These are phyloP conservation scores for Vulpes ferrilata DNA, from an alignment of 2,113 vertebrate species.

Conservation along the genomic window DNA sequence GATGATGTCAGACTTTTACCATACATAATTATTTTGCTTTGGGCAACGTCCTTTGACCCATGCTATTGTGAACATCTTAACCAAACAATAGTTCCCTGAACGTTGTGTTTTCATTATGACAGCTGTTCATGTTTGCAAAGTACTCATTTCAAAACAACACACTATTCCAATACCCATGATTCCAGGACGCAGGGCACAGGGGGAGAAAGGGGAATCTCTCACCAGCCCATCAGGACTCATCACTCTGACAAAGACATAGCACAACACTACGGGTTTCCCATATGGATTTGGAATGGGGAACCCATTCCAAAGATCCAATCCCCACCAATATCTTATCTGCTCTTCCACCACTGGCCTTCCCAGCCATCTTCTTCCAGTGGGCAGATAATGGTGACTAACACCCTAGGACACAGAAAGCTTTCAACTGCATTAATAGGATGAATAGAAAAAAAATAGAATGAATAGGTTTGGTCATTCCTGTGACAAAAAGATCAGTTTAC, in stretches of 20 bases:
- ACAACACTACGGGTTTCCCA: background rate
- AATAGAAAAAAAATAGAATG: background rate
- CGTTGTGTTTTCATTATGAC: constrained; percentile 32
- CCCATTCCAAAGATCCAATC: background rate
- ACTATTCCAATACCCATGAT: constrained; percentile 6
- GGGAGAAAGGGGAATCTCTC: background rate
- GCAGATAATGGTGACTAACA: background rate
- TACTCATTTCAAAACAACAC: constrained; percentile 53
- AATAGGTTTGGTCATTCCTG: background rate
- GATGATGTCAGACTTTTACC: constrained; percentile 38
- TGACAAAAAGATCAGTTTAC: background rate
- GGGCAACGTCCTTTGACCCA: constrained; percentile 58
- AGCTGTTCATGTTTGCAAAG: constrained; percentile 63
- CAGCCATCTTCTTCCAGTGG: background rate
- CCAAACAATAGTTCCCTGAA: constrained; percentile 28
- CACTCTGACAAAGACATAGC: background rate
- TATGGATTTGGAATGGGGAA: background rate
- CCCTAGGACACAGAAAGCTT: background rate
- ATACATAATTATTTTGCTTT: constrained; percentile 65
- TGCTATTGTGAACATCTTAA: constrained; percentile 10
- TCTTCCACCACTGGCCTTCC: background rate
- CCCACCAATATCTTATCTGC: background rate
- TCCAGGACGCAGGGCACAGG: background rate
- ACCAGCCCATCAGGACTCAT: background rate
- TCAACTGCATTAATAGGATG: background rate